phyloP scores from a whole-genome alignment of 1,140 invertebrate species.

The Tetramorium alpestre region DNA sequence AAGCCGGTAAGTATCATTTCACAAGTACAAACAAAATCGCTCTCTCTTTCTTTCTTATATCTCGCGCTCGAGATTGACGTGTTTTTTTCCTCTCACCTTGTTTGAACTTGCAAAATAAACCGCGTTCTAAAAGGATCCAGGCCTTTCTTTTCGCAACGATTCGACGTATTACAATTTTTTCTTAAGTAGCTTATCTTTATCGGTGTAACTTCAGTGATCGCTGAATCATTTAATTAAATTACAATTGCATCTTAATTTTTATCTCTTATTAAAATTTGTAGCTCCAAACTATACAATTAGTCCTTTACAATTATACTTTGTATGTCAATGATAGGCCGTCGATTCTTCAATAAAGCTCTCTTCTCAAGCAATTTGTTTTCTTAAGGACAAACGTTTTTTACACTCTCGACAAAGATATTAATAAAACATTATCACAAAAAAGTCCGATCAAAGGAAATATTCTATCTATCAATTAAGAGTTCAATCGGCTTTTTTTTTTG shows the following conservation, averaged over 20 bases:
- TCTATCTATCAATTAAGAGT: neutral
- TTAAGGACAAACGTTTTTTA: neutral
- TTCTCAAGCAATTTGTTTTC: neutral
- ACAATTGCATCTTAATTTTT: neutral
- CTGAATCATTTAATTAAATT: conserved; percentile 21
- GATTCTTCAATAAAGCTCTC: conserved; percentile 6
- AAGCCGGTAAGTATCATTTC: conserved; percentile 52
- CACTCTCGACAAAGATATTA: neutral
- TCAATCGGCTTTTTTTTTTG: neutral
- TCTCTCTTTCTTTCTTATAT: neutral
- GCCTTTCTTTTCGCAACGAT: conserved; percentile 58
- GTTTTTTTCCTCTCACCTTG: neutral
- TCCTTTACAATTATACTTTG: neutral
- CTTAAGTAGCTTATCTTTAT: neutral
- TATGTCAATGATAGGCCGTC: neutral
- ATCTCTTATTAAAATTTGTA: conserved; percentile 3
- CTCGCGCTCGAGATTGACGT: neutral
- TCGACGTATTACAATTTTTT: neutral
- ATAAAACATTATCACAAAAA: conserved; percentile 5
- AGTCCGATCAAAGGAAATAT: neutral
- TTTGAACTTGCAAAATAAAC: conserved; percentile 70
- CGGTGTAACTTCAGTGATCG: conserved; percentile 14
- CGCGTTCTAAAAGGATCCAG: conserved; percentile 51
- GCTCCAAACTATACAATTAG: neutral
- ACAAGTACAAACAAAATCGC: conserved; percentile 68